phyloP scores from a whole-genome alignment of 2,888 invertebrate species.

The Cataglyphis altisquamis region DNA sequence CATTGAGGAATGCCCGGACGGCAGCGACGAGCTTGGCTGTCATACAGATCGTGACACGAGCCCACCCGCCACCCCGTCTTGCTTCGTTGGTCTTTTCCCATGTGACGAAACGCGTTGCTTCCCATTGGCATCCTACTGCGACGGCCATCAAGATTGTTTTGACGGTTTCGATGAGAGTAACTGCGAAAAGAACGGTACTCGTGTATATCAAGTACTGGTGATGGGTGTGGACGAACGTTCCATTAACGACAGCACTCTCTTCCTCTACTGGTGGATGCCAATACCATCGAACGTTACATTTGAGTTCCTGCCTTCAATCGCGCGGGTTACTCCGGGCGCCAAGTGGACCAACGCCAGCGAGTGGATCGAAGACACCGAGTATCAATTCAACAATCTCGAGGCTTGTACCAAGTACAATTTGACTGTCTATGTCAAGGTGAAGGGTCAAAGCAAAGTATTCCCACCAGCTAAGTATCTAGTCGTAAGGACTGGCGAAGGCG shows the following conservation, averaged over 20 bases:
- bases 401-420: slow-evolving; percentile 93
- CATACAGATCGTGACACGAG: slow-evolving; percentile 76
- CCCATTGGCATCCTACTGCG: slow-evolving; percentile 89
- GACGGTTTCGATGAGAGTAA: slow-evolving; percentile 92
- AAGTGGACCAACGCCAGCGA: slow-evolving; percentile 88
- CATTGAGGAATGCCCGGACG: slow-evolving; percentile 87
- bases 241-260: slow-evolving; percentile 89
- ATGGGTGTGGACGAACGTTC: slow-evolving; percentile 90
- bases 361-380: slow-evolving; percentile 89
- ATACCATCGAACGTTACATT: slow-evolving; percentile 85
- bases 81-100: slow-evolving; percentile 87
- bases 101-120: slow-evolving; percentile 89
- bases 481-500: slow-evolving; percentile 90
- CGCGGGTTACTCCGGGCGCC: slow-evolving; percentile 86
- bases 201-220: slow-evolving; percentile 87
- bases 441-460: slow-evolving; percentile 87
- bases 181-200: slow-evolving; percentile 87
- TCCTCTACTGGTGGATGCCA: slow-evolving; percentile 89
- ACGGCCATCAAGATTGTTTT: slow-evolving; percentile 90
- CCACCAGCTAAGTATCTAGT: slow-evolving; percentile 89
- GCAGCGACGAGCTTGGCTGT: slow-evolving; percentile 87
- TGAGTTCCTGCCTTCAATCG: slow-evolving; percentile 91
- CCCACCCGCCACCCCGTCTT: slow-evolving; percentile 86
- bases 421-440: slow-evolving; percentile 91
- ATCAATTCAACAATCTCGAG: slow-evolving; percentile 89